Evolutionary conservation across 2,888 invertebrate species (phyloP).

Genomic region (Agrochola macilenta): DNA sequence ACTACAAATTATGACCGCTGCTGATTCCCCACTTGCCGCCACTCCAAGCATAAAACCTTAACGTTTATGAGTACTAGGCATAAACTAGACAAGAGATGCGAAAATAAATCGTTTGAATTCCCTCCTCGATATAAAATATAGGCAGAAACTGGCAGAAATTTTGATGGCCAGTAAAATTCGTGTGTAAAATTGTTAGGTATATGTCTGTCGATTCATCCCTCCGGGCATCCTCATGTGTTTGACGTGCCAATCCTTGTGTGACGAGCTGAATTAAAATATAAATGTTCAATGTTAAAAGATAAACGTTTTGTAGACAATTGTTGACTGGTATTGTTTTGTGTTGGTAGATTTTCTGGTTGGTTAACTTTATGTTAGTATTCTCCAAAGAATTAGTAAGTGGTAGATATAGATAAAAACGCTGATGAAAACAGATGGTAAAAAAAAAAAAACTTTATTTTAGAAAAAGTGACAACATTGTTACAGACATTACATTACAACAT

Average conservation of each 20-base stretch:
- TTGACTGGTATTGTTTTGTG: constrained; percentile 25
- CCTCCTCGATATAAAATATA: constrained; percentile 77
- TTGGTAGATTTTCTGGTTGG: background rate
- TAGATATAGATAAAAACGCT: too few relatives aligned
- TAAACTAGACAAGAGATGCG: constrained; percentile 63
- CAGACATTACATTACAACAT: too few relatives aligned
- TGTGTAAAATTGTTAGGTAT: constrained; percentile 77
- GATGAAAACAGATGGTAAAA: too few relatives aligned
- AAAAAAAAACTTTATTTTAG: too few relatives aligned
- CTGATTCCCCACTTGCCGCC: constrained; percentile 10
- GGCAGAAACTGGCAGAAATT: constrained; percentile 78
- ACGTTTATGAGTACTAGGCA: constrained; percentile 48
- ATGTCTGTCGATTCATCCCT: constrained; percentile 64
- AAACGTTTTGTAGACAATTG: constrained; percentile 33
- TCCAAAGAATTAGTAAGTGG: background rate
- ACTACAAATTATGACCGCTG: constrained; percentile 13
- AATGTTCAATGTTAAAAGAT: constrained; percentile 32
- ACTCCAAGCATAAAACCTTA: constrained; percentile 29
- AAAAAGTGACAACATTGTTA: too few relatives aligned
- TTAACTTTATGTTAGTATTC: background rate
- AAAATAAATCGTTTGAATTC: constrained; percentile 75
- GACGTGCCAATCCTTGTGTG: constrained; percentile 61
- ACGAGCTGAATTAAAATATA: constrained; percentile 57
- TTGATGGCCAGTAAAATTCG: constrained; percentile 82
- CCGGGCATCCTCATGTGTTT: constrained; percentile 58